These are phyloP conservation scores for Notiomystis cincta DNA, from an alignment of 2,113 vertebrate genomes.

Conservation along the genomic window DNA sequence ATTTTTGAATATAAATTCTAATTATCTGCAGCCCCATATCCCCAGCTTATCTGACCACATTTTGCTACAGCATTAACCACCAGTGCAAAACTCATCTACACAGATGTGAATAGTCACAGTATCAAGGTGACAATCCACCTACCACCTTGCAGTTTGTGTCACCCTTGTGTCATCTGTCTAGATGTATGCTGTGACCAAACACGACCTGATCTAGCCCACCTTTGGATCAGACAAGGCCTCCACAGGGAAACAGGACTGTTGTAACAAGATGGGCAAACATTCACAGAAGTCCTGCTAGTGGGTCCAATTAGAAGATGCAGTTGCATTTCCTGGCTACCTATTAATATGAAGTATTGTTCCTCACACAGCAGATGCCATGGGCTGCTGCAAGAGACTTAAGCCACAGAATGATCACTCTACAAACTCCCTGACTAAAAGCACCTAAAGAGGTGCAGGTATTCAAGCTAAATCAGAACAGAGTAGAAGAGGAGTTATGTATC, in stretches of 20 bases:
- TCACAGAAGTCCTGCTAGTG: neutral
- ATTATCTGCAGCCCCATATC: neutral
- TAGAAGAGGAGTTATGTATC: neutral
- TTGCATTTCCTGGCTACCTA: neutral
- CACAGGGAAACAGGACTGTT: neutral
- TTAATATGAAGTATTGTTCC: neutral
- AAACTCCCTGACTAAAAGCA: neutral
- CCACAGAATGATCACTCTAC: neutral
- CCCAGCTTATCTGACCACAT: neutral
- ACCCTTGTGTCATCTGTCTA: neutral
- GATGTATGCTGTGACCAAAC: neutral
- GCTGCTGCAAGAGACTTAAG: neutral
- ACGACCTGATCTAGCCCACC: neutral
- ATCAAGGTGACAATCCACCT: neutral
- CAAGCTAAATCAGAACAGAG: neutral
- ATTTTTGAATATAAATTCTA: neutral
- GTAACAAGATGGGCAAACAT: neutral
- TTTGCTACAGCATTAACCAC: neutral
- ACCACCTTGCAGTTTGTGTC: neutral
- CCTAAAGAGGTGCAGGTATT: neutral
- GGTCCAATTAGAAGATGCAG: neutral
- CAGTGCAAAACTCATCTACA: neutral
- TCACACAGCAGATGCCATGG: neutral
- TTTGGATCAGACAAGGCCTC: neutral
- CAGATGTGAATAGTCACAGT: neutral